Conservation (phyloP, 1,140 invertebrate genomes). For the Lordiphosa collinella region DNA sequence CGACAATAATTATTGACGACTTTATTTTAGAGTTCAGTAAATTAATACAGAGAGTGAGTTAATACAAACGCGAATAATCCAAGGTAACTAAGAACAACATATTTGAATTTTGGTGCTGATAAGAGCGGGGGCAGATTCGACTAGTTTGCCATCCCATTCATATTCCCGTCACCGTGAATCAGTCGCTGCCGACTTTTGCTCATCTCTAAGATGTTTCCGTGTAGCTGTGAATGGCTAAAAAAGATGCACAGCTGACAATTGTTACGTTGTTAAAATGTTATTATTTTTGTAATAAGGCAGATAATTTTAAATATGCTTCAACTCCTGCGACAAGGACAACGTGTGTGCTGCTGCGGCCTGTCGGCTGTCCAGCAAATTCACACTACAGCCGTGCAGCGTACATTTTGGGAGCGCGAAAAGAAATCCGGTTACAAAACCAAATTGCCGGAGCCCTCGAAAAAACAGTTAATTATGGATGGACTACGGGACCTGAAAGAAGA, state of each 20-base stretch:
- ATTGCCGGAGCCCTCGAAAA: conserved; percentile 79
- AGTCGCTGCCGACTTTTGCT: too few species aligned
- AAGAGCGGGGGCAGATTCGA: too few species aligned
- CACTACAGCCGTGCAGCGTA: conserved; percentile 53
- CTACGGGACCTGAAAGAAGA: conserved; percentile 85
- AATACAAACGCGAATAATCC: too few species aligned
- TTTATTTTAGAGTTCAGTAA: too few species aligned
- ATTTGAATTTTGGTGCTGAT: too few species aligned
- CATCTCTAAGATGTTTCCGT: neutral
- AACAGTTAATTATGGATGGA: conserved; percentile 82
- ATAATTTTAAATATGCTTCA: conserved; percentile 37
- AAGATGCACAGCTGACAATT: neutral
- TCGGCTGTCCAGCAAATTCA: conserved; percentile 43
- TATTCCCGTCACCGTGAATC: too few species aligned
- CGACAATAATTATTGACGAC: too few species aligned
- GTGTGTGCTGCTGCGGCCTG: conserved; percentile 24
- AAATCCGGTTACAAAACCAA: conserved; percentile 84
- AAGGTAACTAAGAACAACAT: too few species aligned
- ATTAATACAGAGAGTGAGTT: too few species aligned
- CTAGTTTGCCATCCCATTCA: too few species aligned
- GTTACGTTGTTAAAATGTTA: neutral
- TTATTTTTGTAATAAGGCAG: neutral
- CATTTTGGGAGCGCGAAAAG: conserved; percentile 83
- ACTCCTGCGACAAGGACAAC: conserved; percentile 42
- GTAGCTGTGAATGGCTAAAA: conserved; percentile 8